Evolutionary conservation across 2,888 invertebrate species (phyloP), one percentile per base, ranked within the genome.

Genomic region (Xiphydria camelus): DNA sequence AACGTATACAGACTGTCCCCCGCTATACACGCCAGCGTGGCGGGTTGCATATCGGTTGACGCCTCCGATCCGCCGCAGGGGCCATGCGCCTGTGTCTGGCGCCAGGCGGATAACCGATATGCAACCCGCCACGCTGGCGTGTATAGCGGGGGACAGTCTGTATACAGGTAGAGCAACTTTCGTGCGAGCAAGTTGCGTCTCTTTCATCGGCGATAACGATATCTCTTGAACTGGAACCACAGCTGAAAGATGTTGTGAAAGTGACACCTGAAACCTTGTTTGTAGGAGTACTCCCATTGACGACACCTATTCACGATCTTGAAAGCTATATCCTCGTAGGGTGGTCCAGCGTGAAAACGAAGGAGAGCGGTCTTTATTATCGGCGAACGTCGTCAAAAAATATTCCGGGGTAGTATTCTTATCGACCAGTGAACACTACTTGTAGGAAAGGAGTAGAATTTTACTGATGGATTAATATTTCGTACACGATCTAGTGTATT

Each of bases 181-280:
- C n/a, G 6, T 23, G n/a, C 4, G 14, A 9, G 5, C 3, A 26
- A 26, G 3, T n/a, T 10, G 1, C 10, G 14, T 26, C 5, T 4
- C 34, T 3, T 44, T 73, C 76, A 92, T 70, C 91, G 82, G 38
- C 99, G 82, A 77, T 99, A 99, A 53, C 99, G 82, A 75, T 98
- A 98, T 59, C 97, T 82, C 78, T 99, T 99, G 79, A 99, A 99
- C 74, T 98, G 98, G 79, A 99, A 99, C 98, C 99, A 99, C 23
- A 99, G 79, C 75, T 99, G 99, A 75, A 99, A 98, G 61, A 99
- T 98, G 77, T 99, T 99, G 75, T 97, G 96, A 79, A 99, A 99
- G 77, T 99, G 99, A 73, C 98, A 98, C 38, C 97, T 84, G 77
- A 98, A 99, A 18, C 99, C 98, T 54, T 95, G 83, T 77, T 97